Evolutionary conservation across 2,797 vertebrate genomes (phyloP).

Genomic region (Oreochromis grahami): DNA sequence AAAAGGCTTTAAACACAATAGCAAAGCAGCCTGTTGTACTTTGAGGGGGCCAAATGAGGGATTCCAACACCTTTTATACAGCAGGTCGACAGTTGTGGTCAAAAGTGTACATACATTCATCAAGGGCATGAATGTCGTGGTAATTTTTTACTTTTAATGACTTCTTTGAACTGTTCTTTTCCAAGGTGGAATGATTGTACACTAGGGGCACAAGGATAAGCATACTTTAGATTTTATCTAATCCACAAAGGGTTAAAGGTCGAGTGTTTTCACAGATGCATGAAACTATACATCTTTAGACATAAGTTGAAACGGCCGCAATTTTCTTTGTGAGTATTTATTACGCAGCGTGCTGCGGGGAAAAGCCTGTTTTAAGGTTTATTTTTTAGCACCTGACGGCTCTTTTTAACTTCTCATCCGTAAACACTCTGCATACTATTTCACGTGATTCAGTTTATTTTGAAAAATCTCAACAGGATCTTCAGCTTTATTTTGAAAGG

Average conservation of each 20-base stretch:
- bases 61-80: not conserved
- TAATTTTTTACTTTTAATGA: not conserved
- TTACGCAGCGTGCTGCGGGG: accelerated
- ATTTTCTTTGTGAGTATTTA: not conserved
- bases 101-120: not conserved
- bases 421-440: not conserved
- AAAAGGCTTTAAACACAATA: not conserved
- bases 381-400: not conserved
- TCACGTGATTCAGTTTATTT: not conserved
- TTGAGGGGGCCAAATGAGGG: not conserved
- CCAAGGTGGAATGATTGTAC: accelerated
- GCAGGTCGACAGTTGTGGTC: not conserved
- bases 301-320: not conserved
- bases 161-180: not conserved
- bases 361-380: not conserved
- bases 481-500: not conserved
- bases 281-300: not conserved
- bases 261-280: not conserved
- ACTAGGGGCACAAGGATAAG: accelerated
- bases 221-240: not conserved
- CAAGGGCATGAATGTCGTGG: accelerated
- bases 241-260: not conserved
- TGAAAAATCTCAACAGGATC: not conserved
- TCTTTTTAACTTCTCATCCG: not conserved
- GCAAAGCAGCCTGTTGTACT: not conserved